phyloP scores from a whole-genome alignment of 2,888 invertebrate species.

The Pardosa pseudoannulata region DNA sequence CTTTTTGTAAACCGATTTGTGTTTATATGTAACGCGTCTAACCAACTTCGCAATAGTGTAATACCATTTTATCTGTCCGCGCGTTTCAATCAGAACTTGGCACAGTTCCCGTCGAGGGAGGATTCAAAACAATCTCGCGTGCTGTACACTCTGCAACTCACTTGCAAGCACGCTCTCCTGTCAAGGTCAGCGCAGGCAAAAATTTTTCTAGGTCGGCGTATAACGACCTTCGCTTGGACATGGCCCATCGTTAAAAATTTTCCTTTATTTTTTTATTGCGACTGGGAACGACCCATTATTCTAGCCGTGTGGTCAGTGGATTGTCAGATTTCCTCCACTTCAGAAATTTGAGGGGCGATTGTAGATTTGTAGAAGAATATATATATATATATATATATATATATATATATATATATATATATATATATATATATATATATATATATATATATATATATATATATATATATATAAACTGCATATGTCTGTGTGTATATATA shows the following conservation, averaged over 20 bases:
- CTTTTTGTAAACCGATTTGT: too few relatives aligned
- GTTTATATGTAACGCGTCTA: too few relatives aligned
- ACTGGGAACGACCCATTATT: background rate
- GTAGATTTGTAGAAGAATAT: background rate
- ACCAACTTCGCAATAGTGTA: too few relatives aligned
- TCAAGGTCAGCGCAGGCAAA: slow-evolving; percentile 48
- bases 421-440: too few relatives aligned
- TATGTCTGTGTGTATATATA: too few relatives aligned
- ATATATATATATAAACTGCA: too few relatives aligned
- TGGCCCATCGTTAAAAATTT: background rate
- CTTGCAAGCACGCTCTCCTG: slow-evolving; percentile 4
- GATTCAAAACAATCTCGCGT: background rate
- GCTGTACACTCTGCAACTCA: background rate
- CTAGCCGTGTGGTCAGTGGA: background rate
- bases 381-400: too few relatives aligned
- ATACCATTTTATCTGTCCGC: too few relatives aligned
- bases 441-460: too few relatives aligned
- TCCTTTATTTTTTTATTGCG: background rate
- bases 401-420: too few relatives aligned
- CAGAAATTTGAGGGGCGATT: background rate
- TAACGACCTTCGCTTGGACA: slow-evolving; percentile 40
- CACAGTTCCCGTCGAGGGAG: background rate
- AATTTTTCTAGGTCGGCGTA: slow-evolving; percentile 51
- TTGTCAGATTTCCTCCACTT: background rate
- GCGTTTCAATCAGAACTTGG: too few relatives aligned